Percentiles rank a stretch among this genome's conserved stretches.
Conservation (phyloP, 2,113 vertebrate species). For the Struthidea cinerea region DNA sequence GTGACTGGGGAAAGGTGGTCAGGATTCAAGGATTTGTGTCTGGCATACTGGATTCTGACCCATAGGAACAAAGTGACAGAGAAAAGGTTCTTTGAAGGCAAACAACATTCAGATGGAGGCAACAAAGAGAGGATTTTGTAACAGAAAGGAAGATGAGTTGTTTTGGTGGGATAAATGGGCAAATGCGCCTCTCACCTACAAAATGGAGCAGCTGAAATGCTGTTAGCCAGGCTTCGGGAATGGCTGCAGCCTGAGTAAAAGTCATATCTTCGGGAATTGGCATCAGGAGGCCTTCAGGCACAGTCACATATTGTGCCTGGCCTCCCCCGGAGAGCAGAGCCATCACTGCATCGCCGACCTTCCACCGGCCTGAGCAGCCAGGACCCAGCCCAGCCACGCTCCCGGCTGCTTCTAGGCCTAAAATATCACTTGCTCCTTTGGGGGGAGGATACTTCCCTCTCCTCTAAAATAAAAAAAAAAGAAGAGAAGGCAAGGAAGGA, state of each 20-base stretch:
- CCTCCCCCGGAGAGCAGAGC: conserved; percentile 81
- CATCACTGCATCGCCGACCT: conserved; percentile 74
- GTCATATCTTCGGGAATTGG: conserved; percentile 70
- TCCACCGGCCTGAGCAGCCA: conserved; percentile 69
- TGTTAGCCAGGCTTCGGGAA: conserved; percentile 86
- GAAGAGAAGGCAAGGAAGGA: not conserved
- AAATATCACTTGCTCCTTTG: conserved; percentile 78
- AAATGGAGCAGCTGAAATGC: conserved; percentile 83
- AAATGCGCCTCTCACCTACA: conserved; percentile 67
- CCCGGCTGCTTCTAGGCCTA: conserved; percentile 84
- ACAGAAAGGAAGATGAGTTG: not conserved
- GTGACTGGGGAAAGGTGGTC: not conserved
- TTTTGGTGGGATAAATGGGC: not conserved
- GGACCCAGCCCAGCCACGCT: conserved; percentile 69
- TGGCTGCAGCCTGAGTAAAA: conserved; percentile 78
- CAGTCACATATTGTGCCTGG: conserved; percentile 81
- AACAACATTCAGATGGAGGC: not conserved
- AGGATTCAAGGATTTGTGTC: not conserved
- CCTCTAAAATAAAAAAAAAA: conserved; percentile 68
- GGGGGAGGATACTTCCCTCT: conserved; percentile 80
- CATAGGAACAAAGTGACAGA: not conserved
- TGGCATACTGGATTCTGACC: not conserved
- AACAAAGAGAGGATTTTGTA: not conserved
- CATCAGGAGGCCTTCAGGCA: conserved; percentile 78
- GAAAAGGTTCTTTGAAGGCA: not conserved